Conservation (phyloP, 2,797 vertebrate species). For the Crax fasciolata region DNA sequence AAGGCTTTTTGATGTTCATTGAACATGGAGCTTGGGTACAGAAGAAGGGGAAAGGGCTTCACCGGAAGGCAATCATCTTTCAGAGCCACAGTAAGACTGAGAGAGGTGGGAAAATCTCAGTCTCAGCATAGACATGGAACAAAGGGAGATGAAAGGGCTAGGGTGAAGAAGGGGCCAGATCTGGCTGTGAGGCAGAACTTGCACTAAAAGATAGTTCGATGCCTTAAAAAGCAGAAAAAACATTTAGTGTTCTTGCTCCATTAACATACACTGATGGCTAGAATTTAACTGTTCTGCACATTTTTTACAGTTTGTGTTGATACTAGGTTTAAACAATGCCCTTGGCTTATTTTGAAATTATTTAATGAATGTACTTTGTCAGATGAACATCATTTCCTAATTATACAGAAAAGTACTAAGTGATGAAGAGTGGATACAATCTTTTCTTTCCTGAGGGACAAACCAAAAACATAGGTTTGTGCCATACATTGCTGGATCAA, state of each 20-base stretch:
- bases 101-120: constrained; percentile 88
- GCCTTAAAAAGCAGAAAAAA: constrained; percentile 82
- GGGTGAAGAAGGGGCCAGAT: constrained; percentile 91
- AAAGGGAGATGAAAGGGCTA: constrained; percentile 96
- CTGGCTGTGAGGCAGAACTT: constrained; percentile 92
- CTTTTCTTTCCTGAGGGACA: constrained; percentile 71
- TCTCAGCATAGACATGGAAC: constrained; percentile 88
- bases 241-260: constrained; percentile 84
- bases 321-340: constrained; percentile 78
- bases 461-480: not conserved
- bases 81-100: constrained; percentile 90
- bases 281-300: constrained; percentile 69
- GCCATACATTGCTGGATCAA: not conserved
- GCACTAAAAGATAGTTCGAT: constrained; percentile 82
- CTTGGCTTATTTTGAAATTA: constrained; percentile 80
- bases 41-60: constrained; percentile 89
- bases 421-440: constrained; percentile 42
- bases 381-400: constrained; percentile 76
- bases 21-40: constrained; percentile 94
- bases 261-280: constrained; percentile 82
- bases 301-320: constrained; percentile 79
- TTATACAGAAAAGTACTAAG: constrained; percentile 67
- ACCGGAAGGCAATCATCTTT: constrained; percentile 96
- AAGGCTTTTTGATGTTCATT: constrained; percentile 98
- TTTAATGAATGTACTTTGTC: constrained; percentile 83